A percentile compares a stretch with the other conserved stretches of the same genome.
These are phyloP conservation scores for Corythoichthys intestinalis DNA, from an alignment of 2,113 vertebrate species.

Conservation along the genomic window DNA sequence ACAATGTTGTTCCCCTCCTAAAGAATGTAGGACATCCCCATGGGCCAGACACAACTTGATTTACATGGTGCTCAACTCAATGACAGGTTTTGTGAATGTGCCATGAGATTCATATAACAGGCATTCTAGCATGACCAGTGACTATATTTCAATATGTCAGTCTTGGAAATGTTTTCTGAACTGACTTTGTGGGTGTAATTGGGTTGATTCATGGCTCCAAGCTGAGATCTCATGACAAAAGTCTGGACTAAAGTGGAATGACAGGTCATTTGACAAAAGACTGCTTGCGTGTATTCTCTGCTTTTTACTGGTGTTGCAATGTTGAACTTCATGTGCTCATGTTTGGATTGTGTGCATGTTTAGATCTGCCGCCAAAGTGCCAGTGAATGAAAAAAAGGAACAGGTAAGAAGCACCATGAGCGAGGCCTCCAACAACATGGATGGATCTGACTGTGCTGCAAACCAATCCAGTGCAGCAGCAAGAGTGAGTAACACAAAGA, in stretches of 20 bases:
- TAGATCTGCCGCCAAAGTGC: constrained; percentile 82
- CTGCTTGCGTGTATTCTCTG: constrained; percentile 9
- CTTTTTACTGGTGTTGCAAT: constrained; percentile 6
- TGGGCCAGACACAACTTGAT: constrained; percentile 26
- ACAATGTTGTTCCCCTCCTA: constrained; percentile 29
- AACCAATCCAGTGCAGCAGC: constrained; percentile 83
- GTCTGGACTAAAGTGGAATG: constrained; percentile 32
- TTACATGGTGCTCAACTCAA: constrained; percentile 22
- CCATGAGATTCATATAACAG: constrained; percentile 9
- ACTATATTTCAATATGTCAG: constrained; percentile 25
- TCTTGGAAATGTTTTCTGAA: constrained; percentile 34
- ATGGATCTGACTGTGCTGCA: constrained; percentile 76
- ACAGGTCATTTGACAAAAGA: constrained; percentile 20
- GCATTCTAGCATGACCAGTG: constrained; percentile 19
- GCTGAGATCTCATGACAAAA: constrained; percentile 54
- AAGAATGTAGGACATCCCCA: constrained; percentile 49
- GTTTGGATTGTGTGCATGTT: constrained; percentile 37
- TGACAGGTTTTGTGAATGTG: constrained; percentile 13
- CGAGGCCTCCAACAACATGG: constrained; percentile 86
- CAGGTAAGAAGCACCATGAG: constrained; percentile 83
- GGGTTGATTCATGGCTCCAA: constrained; percentile 42
- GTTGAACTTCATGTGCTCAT: neutral
- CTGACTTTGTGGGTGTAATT: constrained; percentile 53
- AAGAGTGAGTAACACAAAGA: constrained; percentile 75
- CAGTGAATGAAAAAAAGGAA: constrained; percentile 89